Evolutionary conservation across 2,888 invertebrate species (phyloP).

Genomic region (Torymus aiolomorphi): DNA sequence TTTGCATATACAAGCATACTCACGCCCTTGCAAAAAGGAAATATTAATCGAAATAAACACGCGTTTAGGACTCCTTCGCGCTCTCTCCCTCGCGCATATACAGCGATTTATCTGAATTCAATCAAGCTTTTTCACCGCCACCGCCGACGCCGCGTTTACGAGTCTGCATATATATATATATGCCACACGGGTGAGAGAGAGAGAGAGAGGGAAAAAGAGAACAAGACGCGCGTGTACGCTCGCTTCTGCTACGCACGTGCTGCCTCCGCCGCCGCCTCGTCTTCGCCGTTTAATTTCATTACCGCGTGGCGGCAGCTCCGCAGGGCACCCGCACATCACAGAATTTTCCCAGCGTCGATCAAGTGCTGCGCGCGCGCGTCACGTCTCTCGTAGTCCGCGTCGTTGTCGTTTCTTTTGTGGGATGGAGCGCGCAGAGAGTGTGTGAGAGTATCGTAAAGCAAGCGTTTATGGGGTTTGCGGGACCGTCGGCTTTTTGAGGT

Average conservation of each 20-base stretch:
- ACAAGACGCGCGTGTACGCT: background rate
- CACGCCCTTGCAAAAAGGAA: constrained; percentile 12
- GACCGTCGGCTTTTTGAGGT: no score
- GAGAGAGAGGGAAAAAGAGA: background rate
- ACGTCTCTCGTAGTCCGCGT: background rate
- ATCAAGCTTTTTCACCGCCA: no score
- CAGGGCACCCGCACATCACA: constrained; percentile 42
- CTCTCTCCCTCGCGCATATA: no score
- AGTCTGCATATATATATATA: background rate
- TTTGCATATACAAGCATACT: constrained; percentile 31
- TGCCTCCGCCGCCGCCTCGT: background rate
- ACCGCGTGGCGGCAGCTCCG: constrained; percentile 26
- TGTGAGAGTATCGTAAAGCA: no score
- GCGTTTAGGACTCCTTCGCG: no score
- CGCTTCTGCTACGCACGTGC: constrained; percentile 19
- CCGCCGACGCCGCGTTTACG: background rate
- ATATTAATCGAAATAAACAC: no score
- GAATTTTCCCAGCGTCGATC: constrained; percentile 41
- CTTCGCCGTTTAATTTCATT: constrained; percentile 57
- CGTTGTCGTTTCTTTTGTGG: background rate
- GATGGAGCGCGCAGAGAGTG: background rate
- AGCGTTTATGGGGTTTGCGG: no score
- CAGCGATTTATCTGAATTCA: no score
- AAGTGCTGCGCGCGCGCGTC: background rate
- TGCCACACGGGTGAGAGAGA: background rate